Evolutionary conservation across 2,113 vertebrate species (phyloP), one percentile per base, ranked within the genome.

Genomic region (Ovibos moschatus): DNA sequence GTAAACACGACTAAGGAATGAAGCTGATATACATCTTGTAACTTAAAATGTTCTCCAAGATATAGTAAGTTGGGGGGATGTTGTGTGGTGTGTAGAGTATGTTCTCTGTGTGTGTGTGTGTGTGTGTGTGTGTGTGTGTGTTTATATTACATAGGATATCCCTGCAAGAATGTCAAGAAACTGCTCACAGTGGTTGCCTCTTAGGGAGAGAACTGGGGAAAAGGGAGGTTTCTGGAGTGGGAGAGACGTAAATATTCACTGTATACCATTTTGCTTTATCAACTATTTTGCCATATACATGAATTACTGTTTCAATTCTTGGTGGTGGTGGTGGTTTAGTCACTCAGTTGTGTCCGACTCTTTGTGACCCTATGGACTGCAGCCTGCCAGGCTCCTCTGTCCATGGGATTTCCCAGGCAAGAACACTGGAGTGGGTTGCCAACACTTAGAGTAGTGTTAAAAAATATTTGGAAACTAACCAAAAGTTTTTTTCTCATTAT

Each of bases 11-110:
- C 40, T 27, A 3, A 95, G 94, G 45, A 92, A 90, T 90, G 57
- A 95, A 87, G 13, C 27, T 84, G 85, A 74, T 47, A n/a, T 91
- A 10, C 19, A 43, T 33, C 74, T 13, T 53, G 13, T 53, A 67
- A 85, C 36, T 96, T 58, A 55, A 17, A 89, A 96, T 55, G 27
- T 85, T 94, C 58, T 95, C 23, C 10, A 19, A 92, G 51, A 67
- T 82, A 51, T 5, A 62, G 28, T 64, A 86, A 58, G 47, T 43
- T 88, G 36, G 58, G 36, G 15, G 23, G 40, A 21, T 21, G 23
- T 2, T 74, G 50, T 47, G 19, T 10, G 62, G 30, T 8, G n/a
- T 30, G 16, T 23, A 43, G 13, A 25, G 11, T 47, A 25, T 21
- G 3, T 19, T 50, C 6, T 74, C 1, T 4, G 14, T 45, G 11